These are phyloP conservation scores for Ypsolopha sequella DNA, from an alignment of 2,888 invertebrate species.

Conservation along the genomic window DNA sequence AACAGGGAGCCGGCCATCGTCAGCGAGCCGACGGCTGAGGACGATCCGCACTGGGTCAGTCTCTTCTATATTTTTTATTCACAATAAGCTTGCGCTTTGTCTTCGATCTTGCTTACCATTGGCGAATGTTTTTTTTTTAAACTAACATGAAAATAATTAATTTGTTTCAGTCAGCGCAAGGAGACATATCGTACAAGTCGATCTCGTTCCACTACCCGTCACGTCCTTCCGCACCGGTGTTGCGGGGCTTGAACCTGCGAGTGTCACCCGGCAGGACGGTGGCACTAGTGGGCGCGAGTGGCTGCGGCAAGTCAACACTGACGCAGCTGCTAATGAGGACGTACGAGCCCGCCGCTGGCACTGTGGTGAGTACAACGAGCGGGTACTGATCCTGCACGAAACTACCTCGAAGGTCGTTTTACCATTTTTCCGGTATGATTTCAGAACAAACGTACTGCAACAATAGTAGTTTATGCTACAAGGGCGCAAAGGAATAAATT, in stretches of 20 bases:
- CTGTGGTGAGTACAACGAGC: conserved; percentile 35
- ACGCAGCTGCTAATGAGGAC: conserved; percentile 81
- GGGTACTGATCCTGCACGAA: neutral
- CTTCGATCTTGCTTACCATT: no score
- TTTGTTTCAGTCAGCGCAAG: conserved; percentile 61
- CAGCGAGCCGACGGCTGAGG: conserved; percentile 22
- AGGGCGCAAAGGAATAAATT: no score
- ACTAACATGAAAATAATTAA: neutral
- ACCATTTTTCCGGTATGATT: neutral
- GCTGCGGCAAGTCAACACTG: conserved; percentile 86
- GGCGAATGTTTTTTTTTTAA: no score
- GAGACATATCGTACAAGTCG: conserved; percentile 74
- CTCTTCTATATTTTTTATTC: no score
- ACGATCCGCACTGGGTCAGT: conserved; percentile 40
- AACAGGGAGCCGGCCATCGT: conserved; percentile 46
- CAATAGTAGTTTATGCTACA: no score
- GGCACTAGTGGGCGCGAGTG: conserved; percentile 79
- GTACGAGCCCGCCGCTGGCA: conserved; percentile 78
- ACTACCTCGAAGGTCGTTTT: neutral
- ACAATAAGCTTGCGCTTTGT: no score
- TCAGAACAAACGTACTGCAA: neutral
- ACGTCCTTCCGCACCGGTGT: conserved; percentile 75
- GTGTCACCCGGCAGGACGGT: conserved; percentile 76
- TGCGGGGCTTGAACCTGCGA: conserved; percentile 74
- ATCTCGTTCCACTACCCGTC: conserved; percentile 85